Conservation (phyloP, 2,888 invertebrate genomes). For the Athetis lepigone region DNA sequence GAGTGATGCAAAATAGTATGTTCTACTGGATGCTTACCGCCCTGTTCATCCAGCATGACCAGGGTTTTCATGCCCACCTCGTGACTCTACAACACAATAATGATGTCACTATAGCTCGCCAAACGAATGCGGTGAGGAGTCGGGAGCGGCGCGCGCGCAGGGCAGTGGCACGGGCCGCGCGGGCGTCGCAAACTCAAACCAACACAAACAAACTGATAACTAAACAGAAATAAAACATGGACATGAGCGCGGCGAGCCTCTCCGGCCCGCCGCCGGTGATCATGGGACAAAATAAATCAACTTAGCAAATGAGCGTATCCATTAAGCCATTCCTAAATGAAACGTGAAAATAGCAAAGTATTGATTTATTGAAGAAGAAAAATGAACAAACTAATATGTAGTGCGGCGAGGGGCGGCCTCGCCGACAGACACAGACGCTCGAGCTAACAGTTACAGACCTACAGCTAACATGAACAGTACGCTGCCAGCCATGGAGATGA, state of each 20-base stretch:
- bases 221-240: constrained; percentile 84
- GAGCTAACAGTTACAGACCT: constrained; percentile 89
- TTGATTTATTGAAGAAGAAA: constrained; percentile 83
- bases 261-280: constrained; percentile 69
- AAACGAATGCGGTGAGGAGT: constrained; percentile 84
- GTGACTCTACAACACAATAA: constrained; percentile 97
- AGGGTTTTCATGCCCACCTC: constrained; percentile 99
- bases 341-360: constrained; percentile 87
- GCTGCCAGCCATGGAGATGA: constrained; percentile 89
- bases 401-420: constrained; percentile 85
- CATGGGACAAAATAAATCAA: constrained; percentile 80
- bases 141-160: constrained; percentile 76
- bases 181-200: constrained; percentile 80
- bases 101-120: constrained; percentile 91
- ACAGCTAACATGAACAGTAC: constrained; percentile 88
- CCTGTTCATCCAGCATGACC: constrained; percentile 99
- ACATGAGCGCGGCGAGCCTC: constrained; percentile 70
- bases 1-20: constrained; percentile 88
- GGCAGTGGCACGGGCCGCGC: constrained; percentile 70
- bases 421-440: constrained; percentile 84
- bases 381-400: constrained; percentile 86
- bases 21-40: constrained; percentile 97
- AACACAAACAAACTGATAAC: constrained; percentile 85
- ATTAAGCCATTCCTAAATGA: constrained; percentile 90
- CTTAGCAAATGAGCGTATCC: constrained; percentile 88